Evolutionary conservation across 1,140 invertebrate genomes (phyloP), one percentile per base, ranked within the genome.

Genomic region (Drosophila bifasciata): DNA sequence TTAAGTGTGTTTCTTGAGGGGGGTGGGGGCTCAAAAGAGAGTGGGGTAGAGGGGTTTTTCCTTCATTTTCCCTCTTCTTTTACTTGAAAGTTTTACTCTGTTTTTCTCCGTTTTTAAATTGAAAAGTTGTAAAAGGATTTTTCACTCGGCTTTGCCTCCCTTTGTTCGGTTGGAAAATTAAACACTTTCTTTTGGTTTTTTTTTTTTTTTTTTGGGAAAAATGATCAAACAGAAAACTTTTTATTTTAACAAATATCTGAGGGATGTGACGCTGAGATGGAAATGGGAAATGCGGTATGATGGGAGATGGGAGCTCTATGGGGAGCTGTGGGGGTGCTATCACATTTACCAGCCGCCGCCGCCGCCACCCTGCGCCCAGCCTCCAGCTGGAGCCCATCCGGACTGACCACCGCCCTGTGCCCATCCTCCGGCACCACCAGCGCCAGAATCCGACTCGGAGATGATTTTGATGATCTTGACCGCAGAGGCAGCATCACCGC

Each of bases 51-150:
- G 23, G 44, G n/a, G 60, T 52, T 63, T 51, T 46, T 36, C 44
- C 58, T 69, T 63, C 48, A 23, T 55, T 55, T 25, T 19, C n/a
- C 25, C 49, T 43, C 8, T 9, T 71, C 56, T 58, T 40, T 44
- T 23, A 50, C 40, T 66, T 48, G 64, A 8, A 46, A 46, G 72
- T 72, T 61, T 68, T 70, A 80, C 19, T 66, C 50, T 45, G 62
- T 55, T 68, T 59, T 58, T 55, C 43, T 44, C 17, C 32, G 44
- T 49, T 44, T 71, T 74, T 5, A 88, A 86, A 86, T 86, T 86
- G 74, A 86, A 86, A 88, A 86, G 83, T 88, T 85, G 84, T 62
- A 66, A 67, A 81, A 72, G 63, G 72, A 77, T 69, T 76, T 69
- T 76, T 55, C 63, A 49, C 59, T 75, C 49, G 58, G 44, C 48